phyloP scores from a whole-genome alignment of 35 echinoderm and acorn worm species.

The Lytechinus variegatus region DNA sequence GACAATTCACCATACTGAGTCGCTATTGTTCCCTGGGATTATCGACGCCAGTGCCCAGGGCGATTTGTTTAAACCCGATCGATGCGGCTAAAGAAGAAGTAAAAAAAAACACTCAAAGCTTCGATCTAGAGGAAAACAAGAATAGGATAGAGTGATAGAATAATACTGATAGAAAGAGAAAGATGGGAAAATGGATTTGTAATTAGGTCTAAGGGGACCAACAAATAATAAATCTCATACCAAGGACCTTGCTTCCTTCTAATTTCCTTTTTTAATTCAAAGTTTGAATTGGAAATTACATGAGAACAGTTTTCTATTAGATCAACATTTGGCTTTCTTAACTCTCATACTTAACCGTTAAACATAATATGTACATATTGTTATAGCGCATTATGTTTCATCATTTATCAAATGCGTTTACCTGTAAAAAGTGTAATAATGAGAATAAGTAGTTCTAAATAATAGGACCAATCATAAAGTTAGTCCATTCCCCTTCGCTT shows the following conservation, averaged over 20 bases:
- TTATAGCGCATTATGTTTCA: too few relatives aligned
- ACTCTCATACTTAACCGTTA: too few relatives aligned
- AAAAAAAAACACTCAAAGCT: neutral
- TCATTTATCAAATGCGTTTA: too few relatives aligned
- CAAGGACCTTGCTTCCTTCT: neutral
- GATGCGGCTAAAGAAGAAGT: slow-evolving; percentile 22
- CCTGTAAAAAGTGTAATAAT: too few relatives aligned
- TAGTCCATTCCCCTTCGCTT: too few relatives aligned
- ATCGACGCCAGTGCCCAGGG: slow-evolving; percentile 27
- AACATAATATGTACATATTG: too few relatives aligned
- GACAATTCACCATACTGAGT: neutral
- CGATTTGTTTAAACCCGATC: slow-evolving; percentile 52
- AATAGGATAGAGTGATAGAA: neutral
- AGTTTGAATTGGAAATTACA: neutral
- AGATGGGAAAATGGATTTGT: slow-evolving; percentile 12
- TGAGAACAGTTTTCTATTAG: neutral
- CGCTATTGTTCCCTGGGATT: slow-evolving; percentile 48
- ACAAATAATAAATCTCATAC: neutral
- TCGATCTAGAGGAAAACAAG: neutral
- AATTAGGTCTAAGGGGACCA: neutral
- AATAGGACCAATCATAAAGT: too few relatives aligned
- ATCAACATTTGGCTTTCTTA: too few relatives aligned
- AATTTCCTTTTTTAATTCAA: neutral
- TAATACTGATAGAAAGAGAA: slow-evolving; percentile 10
- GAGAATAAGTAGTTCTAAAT: too few relatives aligned